These are phyloP conservation scores for Varecia variegata DNA, from an alignment of 2,797 vertebrate genomes.

Conservation along the genomic window DNA sequence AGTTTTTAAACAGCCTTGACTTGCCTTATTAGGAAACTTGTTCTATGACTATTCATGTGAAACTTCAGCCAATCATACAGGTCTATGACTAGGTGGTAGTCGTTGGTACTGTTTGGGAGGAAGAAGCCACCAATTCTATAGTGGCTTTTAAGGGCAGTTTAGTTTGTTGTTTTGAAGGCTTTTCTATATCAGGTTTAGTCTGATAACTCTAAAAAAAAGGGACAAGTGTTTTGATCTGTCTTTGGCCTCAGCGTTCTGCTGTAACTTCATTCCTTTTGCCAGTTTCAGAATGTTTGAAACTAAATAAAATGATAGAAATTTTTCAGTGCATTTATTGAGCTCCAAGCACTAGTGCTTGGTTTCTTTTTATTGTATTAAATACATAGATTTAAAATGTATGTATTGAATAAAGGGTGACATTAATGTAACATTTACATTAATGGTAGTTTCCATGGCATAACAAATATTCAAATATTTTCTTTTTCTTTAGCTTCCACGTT, in stretches of 20 bases:
- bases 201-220: constrained; percentile 1
- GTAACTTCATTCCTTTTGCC: background rate
- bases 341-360: background rate
- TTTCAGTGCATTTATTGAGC: constrained; percentile 6
- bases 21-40: background rate
- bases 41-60: background rate
- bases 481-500: constrained; percentile 91
- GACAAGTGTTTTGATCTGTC: constrained; percentile 4
- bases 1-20: background rate
- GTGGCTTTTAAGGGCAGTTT: background rate
- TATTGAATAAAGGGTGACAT: background rate
- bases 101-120: background rate
- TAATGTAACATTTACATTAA: background rate
- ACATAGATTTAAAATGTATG: background rate
- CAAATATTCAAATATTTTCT: background rate
- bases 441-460: background rate
- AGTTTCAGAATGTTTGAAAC: constrained; percentile 17
- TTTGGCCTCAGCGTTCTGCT: background rate
- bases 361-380: constrained; percentile 9
- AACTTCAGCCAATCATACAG: background rate
- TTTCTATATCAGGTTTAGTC: constrained; percentile 26
- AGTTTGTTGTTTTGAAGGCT: background rate
- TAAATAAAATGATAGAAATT: constrained; percentile 24
- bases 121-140: background rate
- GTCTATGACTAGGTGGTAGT: background rate